Base-by-base conservation (phyloP, 2,797 vertebrate species). In the Spinus pinus region DNA sequence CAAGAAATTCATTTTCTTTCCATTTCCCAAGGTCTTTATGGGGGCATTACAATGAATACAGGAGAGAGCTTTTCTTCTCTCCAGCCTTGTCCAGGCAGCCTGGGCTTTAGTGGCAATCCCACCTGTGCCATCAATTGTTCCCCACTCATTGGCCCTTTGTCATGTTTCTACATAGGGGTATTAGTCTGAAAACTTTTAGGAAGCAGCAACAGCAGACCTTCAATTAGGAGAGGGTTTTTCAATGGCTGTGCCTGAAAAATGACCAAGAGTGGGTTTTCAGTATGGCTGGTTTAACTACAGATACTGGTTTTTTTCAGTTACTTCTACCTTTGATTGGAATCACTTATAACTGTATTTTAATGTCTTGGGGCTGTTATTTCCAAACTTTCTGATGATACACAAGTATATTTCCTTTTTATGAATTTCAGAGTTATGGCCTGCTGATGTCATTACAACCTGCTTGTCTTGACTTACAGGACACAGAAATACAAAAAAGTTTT, bases 21-120 rank as follows among this genome's bases (percentile, higher is more conserved):
- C 10, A 4, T 74, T 78, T 66, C 44, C 47, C 54, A 18, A 49
- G 19, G 53, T 41, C 24, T 46, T 4, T 71, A 5, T 4, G 3
- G 39, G 27, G 25, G 5, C 2, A 1, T 71, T 56, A 10, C 0
- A 1, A 25, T 51, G 21, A 81, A 20, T 17, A 5, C 0, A 3
- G 73, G 23, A 0, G 1, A 66, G 65, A 89, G 12, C 51, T 58
- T 82, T 23, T 23, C 44, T 77, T 30, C 54, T 78, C 25, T 84
- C 77, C 42, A 7, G 0, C 28, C 22, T 64, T 42, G 37, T 27
- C 12, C 37, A 18, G 56, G 71, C 64, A 86, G 39, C 25, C 60
- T 58, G 31, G 28, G 61, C 62, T 79, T 37, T 46, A 49, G 31
- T 13, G 49, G 28, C 70, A 58, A 12, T 35, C 20, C 31, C 69